A percentile compares a stretch with the other conserved stretches of the same genome.
Conservation (phyloP, 1,140 invertebrate genomes). For the Temnothorax nylanderi region DNA sequence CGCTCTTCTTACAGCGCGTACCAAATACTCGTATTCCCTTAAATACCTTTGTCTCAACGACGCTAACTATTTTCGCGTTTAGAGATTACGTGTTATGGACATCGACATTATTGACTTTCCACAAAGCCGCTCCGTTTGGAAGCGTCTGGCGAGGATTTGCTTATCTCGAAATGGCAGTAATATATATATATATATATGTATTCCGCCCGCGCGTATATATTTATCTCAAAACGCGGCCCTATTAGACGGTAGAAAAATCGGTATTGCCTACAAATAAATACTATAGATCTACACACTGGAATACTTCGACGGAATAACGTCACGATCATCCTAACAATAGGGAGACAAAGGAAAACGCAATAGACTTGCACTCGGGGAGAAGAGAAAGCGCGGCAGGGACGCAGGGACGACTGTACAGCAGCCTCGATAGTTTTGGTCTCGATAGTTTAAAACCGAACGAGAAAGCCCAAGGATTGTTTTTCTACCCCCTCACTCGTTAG, state of each 20-base stretch:
- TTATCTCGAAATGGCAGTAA: conserved; percentile 57
- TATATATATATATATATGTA: conserved; percentile 41
- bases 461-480: conserved; percentile 21
- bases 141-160: conserved; percentile 36
- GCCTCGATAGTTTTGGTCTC: conserved; percentile 72
- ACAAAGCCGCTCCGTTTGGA: conserved; percentile 35
- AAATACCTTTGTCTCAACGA: conserved; percentile 24
- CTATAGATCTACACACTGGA: conserved; percentile 81
- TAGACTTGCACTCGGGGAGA: conserved; percentile 38
- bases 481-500: neutral
- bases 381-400: conserved; percentile 55
- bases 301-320: conserved; percentile 76
- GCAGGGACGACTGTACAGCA: conserved; percentile 54
- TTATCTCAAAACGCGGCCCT: conserved; percentile 46
- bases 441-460: conserved; percentile 32
- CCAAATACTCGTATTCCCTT: neutral
- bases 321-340: conserved; percentile 57
- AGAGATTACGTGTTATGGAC: conserved; percentile 17
- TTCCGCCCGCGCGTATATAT: conserved; percentile 26
- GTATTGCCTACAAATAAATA: conserved; percentile 81
- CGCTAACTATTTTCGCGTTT: conserved; percentile 42
- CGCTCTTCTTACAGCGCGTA: conserved; percentile 35
- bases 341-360: conserved; percentile 66
- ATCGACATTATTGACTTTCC: conserved; percentile 61
- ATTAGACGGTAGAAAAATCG: conserved; percentile 57